phyloP scores from a whole-genome alignment of 2,797 vertebrate genomes.

The Artibeus lituratus region DNA sequence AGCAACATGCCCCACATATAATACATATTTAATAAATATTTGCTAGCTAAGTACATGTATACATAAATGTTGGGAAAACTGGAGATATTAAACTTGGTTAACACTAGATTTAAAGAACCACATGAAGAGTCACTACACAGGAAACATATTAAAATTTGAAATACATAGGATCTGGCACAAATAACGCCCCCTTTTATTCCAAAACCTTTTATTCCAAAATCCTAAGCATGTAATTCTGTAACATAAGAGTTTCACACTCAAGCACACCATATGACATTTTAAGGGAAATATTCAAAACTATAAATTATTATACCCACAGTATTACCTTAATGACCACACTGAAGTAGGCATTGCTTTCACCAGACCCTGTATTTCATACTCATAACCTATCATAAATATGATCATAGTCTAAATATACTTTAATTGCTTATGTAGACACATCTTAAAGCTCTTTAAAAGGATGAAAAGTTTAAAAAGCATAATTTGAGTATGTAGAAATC shows the following conservation, averaged over 20 bases:
- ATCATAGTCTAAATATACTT: neutral
- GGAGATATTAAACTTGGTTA: neutral
- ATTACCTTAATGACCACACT: too few species aligned
- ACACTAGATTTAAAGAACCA: neutral
- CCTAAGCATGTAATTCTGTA: too few species aligned
- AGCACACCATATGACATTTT: too few species aligned
- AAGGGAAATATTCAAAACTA: too few species aligned
- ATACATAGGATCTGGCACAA: too few species aligned
- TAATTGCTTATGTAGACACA: neutral
- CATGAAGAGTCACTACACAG: neutral
- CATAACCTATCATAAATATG: neutral
- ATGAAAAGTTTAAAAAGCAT: neutral
- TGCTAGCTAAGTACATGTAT: neutral
- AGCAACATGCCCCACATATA: neutral
- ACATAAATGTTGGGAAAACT: neutral
- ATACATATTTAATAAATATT: neutral
- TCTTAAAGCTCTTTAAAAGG: neutral
- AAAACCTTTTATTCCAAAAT: too few species aligned
- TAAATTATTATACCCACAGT: too few species aligned
- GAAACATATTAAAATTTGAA: neutral
- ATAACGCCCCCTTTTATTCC: too few species aligned
- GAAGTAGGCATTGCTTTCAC: too few species aligned
- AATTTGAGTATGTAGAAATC: neutral
- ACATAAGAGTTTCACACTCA: too few species aligned
- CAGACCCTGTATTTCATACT: neutral